Conservation (phyloP, 2,113 vertebrate genomes). For the Cyrtonyx montezumae region DNA sequence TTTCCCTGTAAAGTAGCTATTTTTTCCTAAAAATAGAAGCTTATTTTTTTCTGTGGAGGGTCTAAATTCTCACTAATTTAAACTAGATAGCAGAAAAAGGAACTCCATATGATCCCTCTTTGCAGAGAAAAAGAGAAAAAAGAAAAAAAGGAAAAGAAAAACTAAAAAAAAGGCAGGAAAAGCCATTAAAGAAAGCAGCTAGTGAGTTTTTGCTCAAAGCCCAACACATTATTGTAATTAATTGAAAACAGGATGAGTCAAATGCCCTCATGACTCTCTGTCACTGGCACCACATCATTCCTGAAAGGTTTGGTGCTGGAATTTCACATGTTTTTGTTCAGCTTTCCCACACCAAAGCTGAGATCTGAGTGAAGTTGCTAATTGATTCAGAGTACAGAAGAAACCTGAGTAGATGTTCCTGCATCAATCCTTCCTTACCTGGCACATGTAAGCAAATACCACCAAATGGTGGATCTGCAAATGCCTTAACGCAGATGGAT, state of each 20-base stretch:
- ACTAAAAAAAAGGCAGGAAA: not conserved
- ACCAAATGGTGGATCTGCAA: not conserved
- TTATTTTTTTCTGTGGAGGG: not conserved
- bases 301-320: not conserved
- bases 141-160: no score
- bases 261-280: not conserved
- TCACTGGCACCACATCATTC: not conserved
- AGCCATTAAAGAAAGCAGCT: not conserved
- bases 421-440: not conserved
- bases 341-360: not conserved
- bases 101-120: not conserved
- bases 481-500: fast-evolving
- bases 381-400: not conserved
- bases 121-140: not conserved
- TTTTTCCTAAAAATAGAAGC: not conserved
- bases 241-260: not conserved
- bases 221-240: not conserved
- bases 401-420: not conserved
- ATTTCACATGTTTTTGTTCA: not conserved
- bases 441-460: not conserved
- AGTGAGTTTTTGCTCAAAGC: not conserved
- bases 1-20: not conserved
- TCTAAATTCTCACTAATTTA: not conserved
- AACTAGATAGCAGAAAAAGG: not conserved
- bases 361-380: not conserved